Conservation (phyloP, 1,140 invertebrate genomes). For the Sycobia sp. region DNA sequence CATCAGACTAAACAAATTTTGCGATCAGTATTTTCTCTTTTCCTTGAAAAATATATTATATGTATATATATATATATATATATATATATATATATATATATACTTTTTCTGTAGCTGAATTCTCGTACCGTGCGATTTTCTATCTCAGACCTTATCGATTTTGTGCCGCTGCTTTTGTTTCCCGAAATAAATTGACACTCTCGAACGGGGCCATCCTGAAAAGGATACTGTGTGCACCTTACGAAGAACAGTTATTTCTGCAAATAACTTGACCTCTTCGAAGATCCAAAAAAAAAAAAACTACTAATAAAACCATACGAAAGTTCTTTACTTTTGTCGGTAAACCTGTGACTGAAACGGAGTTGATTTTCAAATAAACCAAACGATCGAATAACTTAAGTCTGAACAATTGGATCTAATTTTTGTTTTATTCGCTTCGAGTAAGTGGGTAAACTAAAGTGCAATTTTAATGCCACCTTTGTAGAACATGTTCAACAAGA, state of each 20-base stretch:
- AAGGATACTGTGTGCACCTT: too few relatives aligned
- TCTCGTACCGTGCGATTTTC: slow-evolving; percentile 20
- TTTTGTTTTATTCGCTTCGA: background rate
- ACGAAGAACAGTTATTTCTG: too few relatives aligned
- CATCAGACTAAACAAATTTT: slow-evolving; percentile 6
- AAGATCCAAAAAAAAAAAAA: background rate
- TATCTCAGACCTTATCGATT: slow-evolving; percentile 23
- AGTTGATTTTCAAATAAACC: background rate
- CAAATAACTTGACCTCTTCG: too few relatives aligned
- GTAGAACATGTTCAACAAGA: background rate
- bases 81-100: background rate
- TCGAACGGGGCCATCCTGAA: background rate
- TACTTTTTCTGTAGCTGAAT: background rate
- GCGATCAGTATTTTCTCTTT: background rate
- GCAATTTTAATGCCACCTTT: background rate
- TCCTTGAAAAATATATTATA: background rate
- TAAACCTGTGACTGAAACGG: too few relatives aligned
- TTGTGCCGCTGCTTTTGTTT: background rate
- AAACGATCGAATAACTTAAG: slow-evolving; percentile 13
- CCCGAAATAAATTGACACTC: slow-evolving; percentile 19
- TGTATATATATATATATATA: background rate
- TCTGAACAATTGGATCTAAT: too few relatives aligned
- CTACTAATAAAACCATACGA: background rate
- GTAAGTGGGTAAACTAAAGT: background rate
- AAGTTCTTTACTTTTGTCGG: too few relatives aligned